Evolutionary conservation across 2,113 vertebrate species (phyloP).

Genomic region (Climacteris rufus): DNA sequence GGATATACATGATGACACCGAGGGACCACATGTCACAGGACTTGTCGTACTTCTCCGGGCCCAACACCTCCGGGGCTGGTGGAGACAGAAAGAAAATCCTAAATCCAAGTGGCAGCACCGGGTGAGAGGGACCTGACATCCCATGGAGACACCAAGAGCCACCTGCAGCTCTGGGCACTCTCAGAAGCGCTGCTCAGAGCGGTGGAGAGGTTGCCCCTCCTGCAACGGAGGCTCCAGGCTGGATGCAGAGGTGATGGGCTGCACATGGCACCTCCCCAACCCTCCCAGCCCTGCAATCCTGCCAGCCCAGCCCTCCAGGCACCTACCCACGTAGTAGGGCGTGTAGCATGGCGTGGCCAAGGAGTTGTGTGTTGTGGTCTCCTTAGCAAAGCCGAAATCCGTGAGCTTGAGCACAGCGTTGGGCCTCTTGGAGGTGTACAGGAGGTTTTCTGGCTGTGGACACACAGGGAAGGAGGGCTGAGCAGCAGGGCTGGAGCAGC

Average conservation of each 20-base stretch:
- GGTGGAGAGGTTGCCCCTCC: fast-evolving
- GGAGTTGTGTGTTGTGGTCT: conserved; percentile 96
- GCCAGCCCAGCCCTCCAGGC: background rate
- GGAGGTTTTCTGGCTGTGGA: conserved; percentile 91
- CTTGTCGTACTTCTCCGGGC: conserved; percentile 98
- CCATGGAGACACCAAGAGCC: background rate
- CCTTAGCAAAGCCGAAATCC: conserved; percentile 98
- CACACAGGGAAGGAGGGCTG: background rate
- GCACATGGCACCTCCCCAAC: fast-evolving
- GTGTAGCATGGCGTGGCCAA: conserved; percentile 96
- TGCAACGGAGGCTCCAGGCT: background rate
- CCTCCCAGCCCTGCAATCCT: background rate
- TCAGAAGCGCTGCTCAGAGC: background rate
- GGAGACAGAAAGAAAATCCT: background rate
- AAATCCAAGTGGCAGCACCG: fast-evolving
- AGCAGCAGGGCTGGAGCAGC: background rate
- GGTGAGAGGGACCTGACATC: background rate
- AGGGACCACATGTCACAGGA: conserved; percentile 99
- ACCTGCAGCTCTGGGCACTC: fast-evolving
- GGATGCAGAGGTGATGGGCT: background rate
- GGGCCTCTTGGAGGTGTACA: conserved; percentile 90
- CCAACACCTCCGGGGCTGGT: conserved; percentile 93
- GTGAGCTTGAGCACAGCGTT: conserved; percentile 92
- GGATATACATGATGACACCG: conserved; percentile 98
- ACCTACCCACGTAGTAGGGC: conserved; percentile 97